phyloP scores from a whole-genome alignment of 2,888 invertebrate genomes.

The Heliconius cydno region DNA sequence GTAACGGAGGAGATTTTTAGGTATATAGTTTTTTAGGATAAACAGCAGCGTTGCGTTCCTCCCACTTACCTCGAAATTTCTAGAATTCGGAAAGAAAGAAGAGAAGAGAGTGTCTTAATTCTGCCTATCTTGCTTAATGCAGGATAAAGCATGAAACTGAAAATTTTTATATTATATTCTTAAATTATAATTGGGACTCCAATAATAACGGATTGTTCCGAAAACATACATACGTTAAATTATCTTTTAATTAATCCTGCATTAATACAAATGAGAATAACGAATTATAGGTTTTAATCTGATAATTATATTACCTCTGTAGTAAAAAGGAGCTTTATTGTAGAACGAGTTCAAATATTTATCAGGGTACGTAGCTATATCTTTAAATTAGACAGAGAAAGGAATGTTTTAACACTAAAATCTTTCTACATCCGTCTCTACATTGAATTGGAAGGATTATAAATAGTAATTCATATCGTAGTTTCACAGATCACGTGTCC shows the following conservation, averaged over 20 bases:
- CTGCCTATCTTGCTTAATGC: background rate
- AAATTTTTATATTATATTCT: background rate
- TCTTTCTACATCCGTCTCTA: too few species aligned
- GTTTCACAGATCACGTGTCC: background rate
- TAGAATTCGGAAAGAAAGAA: too few species aligned
- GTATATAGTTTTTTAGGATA: too few species aligned
- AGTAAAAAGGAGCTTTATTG: too few species aligned
- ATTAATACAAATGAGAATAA: conserved; percentile 1
- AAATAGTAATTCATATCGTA: background rate
- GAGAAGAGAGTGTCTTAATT: too few species aligned
- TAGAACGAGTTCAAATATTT: too few species aligned
- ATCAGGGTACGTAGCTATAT: too few species aligned
- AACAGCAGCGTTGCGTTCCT: too few species aligned
- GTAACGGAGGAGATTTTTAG: background rate
- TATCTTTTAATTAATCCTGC: conserved; percentile 3
- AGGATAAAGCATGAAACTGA: background rate
- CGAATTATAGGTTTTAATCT: background rate
- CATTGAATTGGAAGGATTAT: background rate
- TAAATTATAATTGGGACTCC: background rate
- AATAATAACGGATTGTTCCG: background rate
- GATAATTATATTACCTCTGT: background rate
- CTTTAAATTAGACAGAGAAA: too few species aligned
- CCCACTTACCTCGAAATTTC: too few species aligned
- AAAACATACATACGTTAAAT: background rate
- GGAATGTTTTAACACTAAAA: too few species aligned